These are phyloP conservation scores for Cryptus viduatorius DNA, from an alignment of 2,888 invertebrate species.

Conservation along the genomic window DNA sequence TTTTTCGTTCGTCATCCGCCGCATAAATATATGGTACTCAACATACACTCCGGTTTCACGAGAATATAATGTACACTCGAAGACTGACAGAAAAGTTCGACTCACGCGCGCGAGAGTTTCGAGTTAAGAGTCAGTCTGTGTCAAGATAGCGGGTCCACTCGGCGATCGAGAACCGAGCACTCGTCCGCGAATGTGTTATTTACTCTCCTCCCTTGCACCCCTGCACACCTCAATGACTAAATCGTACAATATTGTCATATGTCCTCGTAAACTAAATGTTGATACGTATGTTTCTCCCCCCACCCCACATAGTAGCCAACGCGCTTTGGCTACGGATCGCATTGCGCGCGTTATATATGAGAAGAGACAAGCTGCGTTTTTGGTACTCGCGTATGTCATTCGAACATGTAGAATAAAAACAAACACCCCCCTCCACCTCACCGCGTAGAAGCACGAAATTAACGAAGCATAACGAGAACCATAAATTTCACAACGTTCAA, in stretches of 20 bases:
- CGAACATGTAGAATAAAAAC: too few relatives aligned
- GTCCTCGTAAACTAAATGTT: slow-evolving; percentile 3
- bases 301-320: not conserved
- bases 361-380: slow-evolving; percentile 12
- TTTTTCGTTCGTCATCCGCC: not conserved
- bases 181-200: slow-evolving; percentile 22
- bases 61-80: not conserved
- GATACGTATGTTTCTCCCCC: not conserved
- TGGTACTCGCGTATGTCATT: not conserved
- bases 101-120: slow-evolving; percentile 12
- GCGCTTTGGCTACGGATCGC: not conserved
- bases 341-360: not conserved
- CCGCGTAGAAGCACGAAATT: not conserved
- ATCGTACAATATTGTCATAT: not conserved
- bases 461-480: slow-evolving; percentile 3
- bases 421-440: not conserved
- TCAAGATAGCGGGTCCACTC: slow-evolving; percentile 74
- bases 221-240: not conserved
- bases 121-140: slow-evolving; percentile 58
- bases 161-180: slow-evolving; percentile 51
- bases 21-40: not conserved
- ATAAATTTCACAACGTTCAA: not conserved
- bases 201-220: slow-evolving; percentile 2
- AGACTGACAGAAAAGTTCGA: slow-evolving; percentile 5
- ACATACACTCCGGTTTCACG: not conserved